Percentiles rank a stretch among this genome's conserved stretches.
These are phyloP conservation scores for Pogonognathellus flavescens DNA, from an alignment of 1,140 invertebrate genomes.

Conservation along the genomic window DNA sequence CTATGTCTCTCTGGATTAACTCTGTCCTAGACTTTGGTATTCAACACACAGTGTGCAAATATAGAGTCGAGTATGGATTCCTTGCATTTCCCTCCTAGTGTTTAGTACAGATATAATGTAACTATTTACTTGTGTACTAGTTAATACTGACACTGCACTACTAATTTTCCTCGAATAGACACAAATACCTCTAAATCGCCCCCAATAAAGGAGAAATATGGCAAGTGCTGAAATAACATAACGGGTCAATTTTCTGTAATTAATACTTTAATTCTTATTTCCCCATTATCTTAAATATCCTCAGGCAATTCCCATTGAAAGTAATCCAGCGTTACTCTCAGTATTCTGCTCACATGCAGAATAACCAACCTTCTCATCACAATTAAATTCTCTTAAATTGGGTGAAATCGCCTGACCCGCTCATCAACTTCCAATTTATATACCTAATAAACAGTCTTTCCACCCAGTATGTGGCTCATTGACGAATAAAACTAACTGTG, in stretches of 20 bases:
- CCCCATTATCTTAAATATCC: constrained; percentile 38
- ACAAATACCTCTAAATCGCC: constrained; percentile 1
- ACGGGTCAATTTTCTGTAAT: constrained; percentile 47
- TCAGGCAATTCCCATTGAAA: not conserved
- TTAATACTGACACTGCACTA: too few species aligned
- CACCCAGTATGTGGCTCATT: too few species aligned
- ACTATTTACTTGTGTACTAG: not conserved
- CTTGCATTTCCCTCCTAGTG: not conserved
- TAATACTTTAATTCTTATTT: constrained; percentile 46
- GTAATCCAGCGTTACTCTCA: not conserved
- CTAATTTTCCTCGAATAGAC: too few species aligned
- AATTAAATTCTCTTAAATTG: not conserved
- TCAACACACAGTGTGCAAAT: not conserved
- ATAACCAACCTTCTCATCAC: not conserved
- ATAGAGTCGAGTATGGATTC: not conserved
- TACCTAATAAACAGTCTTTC: too few species aligned
- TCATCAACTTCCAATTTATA: not conserved
- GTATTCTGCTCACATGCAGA: not conserved
- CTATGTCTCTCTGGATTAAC: constrained; percentile 1
- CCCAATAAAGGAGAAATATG: constrained; percentile 37
- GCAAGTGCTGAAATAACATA: constrained; percentile 11
- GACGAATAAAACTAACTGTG: too few species aligned
- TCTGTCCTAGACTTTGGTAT: not conserved
- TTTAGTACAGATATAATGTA: not conserved
- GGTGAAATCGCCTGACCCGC: constrained; percentile 20